Evolutionary conservation across 2,888 invertebrate genomes (phyloP), one percentile per base, ranked within the genome.

Genomic region (Camptogramma bilineatum): DNA sequence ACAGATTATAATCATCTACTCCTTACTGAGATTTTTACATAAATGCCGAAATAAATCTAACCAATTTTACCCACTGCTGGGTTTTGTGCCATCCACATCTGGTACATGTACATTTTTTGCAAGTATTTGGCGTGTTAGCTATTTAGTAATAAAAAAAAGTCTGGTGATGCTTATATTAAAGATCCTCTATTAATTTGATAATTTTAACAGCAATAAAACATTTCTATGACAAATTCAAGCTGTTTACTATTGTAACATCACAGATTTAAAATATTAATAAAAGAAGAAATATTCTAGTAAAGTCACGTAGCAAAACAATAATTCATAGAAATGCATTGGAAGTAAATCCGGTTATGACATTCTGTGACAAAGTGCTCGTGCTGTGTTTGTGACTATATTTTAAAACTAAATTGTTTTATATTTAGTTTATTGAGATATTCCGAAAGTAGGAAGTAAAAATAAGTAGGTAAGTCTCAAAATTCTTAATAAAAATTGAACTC

Each of bases 261-360:
- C 48, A 57, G 47, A 77, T 75, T 73, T 74, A 75, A 78, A 75
- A 74, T 70, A 80, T 78, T 80, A 77, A 82, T 81, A 77, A 82
- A 78, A 77, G 71, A 76, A 74, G 72, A 75, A 73, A 78, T 74
- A 81, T 85, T 76, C 76, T 71, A 72, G 64, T 69, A 84, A 83
- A 87, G 89, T 84, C 90, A 90, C 90, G 90, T 85, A 82, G 73
- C 48, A 81, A 80, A 81, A 65, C 73, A 68, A 88, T 89, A 87
- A 82, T 81, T 90, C 84, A 87, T 75, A 72, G 66, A 64, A 73
- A 82, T 77, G 76, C 86, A 86, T 87, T 84, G 84, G 68, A 65
- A 64, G 64, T 75, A 77, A 81, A 77, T 77, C 79, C 75, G 73
- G 74, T 73, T 85, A 80, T 85, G 88, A 85, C 83, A 76, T 62